A percentile compares a stretch with the other conserved stretches of the same genome.
phyloP scores from a whole-genome alignment of 1,140 invertebrate species.

The Eueides isabella region DNA sequence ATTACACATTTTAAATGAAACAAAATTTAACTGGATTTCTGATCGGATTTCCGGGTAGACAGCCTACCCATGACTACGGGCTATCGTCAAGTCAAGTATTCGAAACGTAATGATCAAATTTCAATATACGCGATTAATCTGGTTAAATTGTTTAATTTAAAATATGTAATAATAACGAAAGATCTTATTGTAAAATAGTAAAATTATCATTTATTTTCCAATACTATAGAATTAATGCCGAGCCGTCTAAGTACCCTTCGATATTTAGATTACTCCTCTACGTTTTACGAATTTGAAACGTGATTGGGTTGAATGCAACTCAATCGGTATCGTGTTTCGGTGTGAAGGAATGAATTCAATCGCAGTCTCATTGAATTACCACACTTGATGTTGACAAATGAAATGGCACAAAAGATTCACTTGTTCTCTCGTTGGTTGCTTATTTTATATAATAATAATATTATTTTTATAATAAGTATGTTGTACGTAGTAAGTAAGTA shows the following conservation, averaged over 20 bases:
- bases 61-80: too few relatives aligned
- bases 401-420: neutral
- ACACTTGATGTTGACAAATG: neutral
- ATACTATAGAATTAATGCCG: neutral
- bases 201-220: neutral
- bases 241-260: neutral
- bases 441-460: neutral
- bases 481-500: too few relatives aligned
- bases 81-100: too few relatives aligned
- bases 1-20: too few relatives aligned
- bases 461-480: too few relatives aligned
- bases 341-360: constrained; percentile 15
- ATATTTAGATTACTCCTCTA: neutral
- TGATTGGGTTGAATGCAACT: constrained; percentile 1
- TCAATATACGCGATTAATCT: too few relatives aligned
- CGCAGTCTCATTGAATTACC: constrained; percentile 1
- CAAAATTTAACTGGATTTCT: too few relatives aligned
- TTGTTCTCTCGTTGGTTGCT: neutral
- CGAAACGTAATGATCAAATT: too few relatives aligned
- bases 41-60: too few relatives aligned
- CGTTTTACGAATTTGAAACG: neutral
- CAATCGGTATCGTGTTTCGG: constrained; percentile 25
- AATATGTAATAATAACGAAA: too few relatives aligned
- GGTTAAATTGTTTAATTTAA: too few relatives aligned
- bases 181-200: too few relatives aligned